Evolutionary conservation across 2,113 vertebrate species (phyloP), one percentile per base, ranked within the genome.

Genomic region (Nibea coibor): DNA sequence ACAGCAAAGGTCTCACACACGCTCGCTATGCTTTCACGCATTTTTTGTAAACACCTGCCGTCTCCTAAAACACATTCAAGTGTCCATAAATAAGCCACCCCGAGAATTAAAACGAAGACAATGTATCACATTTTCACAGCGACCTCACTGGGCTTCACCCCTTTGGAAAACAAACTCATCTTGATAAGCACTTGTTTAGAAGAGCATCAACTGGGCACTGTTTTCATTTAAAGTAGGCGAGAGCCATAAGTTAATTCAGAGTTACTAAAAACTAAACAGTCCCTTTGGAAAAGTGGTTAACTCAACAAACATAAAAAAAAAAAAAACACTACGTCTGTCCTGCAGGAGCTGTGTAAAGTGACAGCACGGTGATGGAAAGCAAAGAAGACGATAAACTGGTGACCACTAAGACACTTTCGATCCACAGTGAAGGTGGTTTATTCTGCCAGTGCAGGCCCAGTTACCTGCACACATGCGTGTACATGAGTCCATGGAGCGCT

Each of bases 51-150:
- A 90, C 67, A 77, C 61, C 39, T 58, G 64, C 47, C 31, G n/a
- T 80, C 75, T 26, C 70, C 15, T 24, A 28, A 80, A 88, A 88
- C 87, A 86, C 84, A 88, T 83, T 87, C 81, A 86, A 80, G 59
- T 78, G 87, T 87, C 51, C 77, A 91, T 90, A 91, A 92, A 93
- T 88, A 90, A 88, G 68, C 39, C 87, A 87, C 70, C 24, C 75
- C 22, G 35, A 64, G 17, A 67, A 72, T 47, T 28, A 74, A 73
- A 83, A 74, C 64, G 11, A 45, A 70, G 10, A 67, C 87, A 59
- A 39, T 8, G 54, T 20, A 63, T 57, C 43, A 54, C 11, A 68
- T 82, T 87, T 75, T 75, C 56, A 82, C 54, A 89, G 85, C 74
- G 80, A 75, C 76, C 79, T 69, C 61, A 79, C 54, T 81, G 69